A percentile compares a stretch with the other conserved stretches of the same genome.
These are phyloP conservation scores for Oceanodroma leucorhoa DNA, from an alignment of 2,797 vertebrate genomes.

Conservation along the genomic window DNA sequence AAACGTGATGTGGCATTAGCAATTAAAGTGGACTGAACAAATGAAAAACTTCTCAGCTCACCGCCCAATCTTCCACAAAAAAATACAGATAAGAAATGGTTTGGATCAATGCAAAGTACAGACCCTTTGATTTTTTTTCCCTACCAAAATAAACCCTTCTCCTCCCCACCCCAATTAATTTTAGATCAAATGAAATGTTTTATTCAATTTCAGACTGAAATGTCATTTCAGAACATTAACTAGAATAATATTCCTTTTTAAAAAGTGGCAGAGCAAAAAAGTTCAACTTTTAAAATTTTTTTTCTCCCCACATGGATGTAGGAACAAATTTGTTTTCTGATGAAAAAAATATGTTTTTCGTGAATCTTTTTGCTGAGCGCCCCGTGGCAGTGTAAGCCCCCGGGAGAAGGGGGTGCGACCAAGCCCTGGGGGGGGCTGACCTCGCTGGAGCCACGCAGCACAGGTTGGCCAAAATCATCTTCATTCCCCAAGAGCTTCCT, in stretches of 20 bases:
- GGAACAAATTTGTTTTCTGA: neutral
- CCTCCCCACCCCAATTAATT: slow-evolving; percentile 17
- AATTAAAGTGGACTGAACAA: neutral
- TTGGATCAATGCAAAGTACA: slow-evolving; percentile 8
- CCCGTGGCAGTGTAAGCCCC: neutral
- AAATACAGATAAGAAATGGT: neutral
- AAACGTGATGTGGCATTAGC: fast-evolving
- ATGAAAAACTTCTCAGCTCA: neutral
- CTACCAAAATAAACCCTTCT: slow-evolving; percentile 24
- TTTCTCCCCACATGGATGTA: neutral
- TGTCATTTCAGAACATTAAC: slow-evolving; percentile 18
- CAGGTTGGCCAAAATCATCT: neutral
- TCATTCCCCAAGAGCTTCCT: neutral
- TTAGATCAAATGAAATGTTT: slow-evolving; percentile 54
- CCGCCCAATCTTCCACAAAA: neutral
- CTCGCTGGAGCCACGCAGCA: neutral
- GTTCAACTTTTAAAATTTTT: neutral
- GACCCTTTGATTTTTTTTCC: neutral
- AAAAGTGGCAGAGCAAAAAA: neutral
- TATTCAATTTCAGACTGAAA: slow-evolving; percentile 28
- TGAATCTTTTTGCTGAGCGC: neutral
- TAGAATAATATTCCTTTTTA: slow-evolving; percentile 7
- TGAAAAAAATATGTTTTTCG: fast-evolving
- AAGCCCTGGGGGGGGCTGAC: fast-evolving
- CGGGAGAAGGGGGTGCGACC: neutral